phyloP scores from a whole-genome alignment of 2,888 invertebrate species.

The Caenorhabditis sp. region DNA sequence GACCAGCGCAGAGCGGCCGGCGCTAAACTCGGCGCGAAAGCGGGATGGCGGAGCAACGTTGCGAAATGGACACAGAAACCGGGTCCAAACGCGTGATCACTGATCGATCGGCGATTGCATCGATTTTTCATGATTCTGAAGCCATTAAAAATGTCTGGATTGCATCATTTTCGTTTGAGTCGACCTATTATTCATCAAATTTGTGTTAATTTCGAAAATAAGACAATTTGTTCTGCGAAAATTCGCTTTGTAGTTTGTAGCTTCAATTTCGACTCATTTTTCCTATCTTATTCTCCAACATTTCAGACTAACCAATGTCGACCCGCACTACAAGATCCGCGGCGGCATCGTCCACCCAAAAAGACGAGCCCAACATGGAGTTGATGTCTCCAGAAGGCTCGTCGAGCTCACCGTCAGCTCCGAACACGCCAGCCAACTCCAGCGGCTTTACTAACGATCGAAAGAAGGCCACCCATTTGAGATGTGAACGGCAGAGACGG shows the following conservation, averaged over 20 bases:
- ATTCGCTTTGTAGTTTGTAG: neutral
- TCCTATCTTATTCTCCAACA: neutral
- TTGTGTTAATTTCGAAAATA: too few relatives aligned
- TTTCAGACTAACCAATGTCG: slow-evolving; percentile 5
- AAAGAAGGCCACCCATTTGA: slow-evolving; percentile 82
- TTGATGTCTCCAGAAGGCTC: slow-evolving; percentile 65
- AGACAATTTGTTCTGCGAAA: neutral
- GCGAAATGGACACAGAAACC: neutral
- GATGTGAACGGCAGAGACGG: slow-evolving; percentile 83
- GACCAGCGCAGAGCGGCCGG: neutral
- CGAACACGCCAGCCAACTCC: slow-evolving; percentile 51
- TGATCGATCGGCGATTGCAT: slow-evolving; percentile 9
- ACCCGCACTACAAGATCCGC: slow-evolving; percentile 35
- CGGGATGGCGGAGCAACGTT: slow-evolving; percentile 31
- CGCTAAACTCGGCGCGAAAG: slow-evolving; percentile 9
- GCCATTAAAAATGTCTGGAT: neutral
- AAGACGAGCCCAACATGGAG: slow-evolving; percentile 38
- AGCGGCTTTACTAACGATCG: slow-evolving; percentile 72
- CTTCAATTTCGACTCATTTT: neutral
- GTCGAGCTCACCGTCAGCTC: slow-evolving; percentile 59
- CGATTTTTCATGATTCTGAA: neutral
- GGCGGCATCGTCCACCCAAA: slow-evolving; percentile 46
- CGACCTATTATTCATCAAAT: too few relatives aligned
- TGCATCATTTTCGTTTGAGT: slow-evolving; percentile 27
- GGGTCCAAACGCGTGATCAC: slow-evolving; percentile 31